Percentiles rank a stretch among this genome's conserved stretches.
These are phyloP conservation scores for Lasiommata megera DNA, from an alignment of 2,888 invertebrate species.

Conservation along the genomic window DNA sequence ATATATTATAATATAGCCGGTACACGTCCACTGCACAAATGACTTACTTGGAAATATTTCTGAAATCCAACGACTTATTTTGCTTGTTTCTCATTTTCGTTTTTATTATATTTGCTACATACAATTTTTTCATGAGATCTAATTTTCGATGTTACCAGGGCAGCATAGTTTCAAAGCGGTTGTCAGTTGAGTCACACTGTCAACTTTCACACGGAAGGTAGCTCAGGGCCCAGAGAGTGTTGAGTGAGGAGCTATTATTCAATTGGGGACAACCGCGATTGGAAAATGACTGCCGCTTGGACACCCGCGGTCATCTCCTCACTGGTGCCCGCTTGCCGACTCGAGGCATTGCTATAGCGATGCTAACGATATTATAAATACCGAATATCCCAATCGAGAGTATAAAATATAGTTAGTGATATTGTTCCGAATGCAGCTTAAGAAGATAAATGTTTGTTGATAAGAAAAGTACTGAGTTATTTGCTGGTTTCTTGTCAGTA, in stretches of 20 bases:
- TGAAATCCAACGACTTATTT: too few relatives aligned
- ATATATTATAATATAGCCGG: too few relatives aligned
- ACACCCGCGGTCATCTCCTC: slow-evolving; percentile 27
- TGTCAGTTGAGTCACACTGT: slow-evolving; percentile 12
- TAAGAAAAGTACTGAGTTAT: too few relatives aligned
- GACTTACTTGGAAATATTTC: too few relatives aligned
- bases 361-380: slow-evolving; percentile 3
- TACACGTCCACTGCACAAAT: too few relatives aligned
- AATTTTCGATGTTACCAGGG: not conserved
- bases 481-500: too few relatives aligned
- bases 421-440: too few relatives aligned
- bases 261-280: slow-evolving; percentile 44
- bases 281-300: slow-evolving; percentile 42
- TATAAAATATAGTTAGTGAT: too few relatives aligned
- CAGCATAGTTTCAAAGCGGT: not conserved
- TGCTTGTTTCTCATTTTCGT: too few relatives aligned
- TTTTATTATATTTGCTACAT: too few relatives aligned
- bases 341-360: slow-evolving; percentile 10
- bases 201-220: slow-evolving; percentile 55
- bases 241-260: slow-evolving; percentile 40
- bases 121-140: not conserved
- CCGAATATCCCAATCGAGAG: too few relatives aligned
- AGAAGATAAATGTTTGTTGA: too few relatives aligned
- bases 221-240: slow-evolving; percentile 29
- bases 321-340: not conserved